phyloP scores from a whole-genome alignment of 1,140 invertebrate species.

The Leguminivora glycinivorella region DNA sequence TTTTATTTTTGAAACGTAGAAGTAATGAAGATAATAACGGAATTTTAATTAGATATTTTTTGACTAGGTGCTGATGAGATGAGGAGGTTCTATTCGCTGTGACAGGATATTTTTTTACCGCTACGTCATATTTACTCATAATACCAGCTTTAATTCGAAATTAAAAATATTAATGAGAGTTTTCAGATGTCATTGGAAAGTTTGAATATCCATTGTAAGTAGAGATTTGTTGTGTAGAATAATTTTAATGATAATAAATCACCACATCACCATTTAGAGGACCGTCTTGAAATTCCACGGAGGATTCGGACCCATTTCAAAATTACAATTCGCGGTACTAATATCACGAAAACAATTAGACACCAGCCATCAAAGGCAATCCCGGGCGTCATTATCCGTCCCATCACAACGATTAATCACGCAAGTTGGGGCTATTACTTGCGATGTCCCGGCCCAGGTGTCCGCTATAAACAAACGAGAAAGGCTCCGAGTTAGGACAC shows the following conservation, averaged over 20 bases:
- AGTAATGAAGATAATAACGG: too few relatives aligned
- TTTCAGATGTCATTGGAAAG: too few relatives aligned
- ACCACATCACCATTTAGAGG: background rate
- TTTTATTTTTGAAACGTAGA: background rate
- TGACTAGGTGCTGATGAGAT: too few relatives aligned
- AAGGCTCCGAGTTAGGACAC: background rate
- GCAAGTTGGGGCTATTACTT: conserved; percentile 19
- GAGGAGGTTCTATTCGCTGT: too few relatives aligned
- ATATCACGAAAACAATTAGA: conserved; percentile 6
- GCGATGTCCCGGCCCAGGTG: conserved; percentile 14
- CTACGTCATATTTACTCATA: too few relatives aligned
- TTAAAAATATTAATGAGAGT: too few relatives aligned
- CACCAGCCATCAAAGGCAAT: background rate
- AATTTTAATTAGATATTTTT: too few relatives aligned
- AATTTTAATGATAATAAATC: too few relatives aligned
- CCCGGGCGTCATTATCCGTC: conserved; percentile 9
- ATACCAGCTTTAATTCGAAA: too few relatives aligned
- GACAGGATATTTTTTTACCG: too few relatives aligned
- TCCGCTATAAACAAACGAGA: conserved; percentile 22
- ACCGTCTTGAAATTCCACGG: background rate
- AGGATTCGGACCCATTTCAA: background rate
- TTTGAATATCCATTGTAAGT: too few relatives aligned
- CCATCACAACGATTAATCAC: conserved; percentile 25
- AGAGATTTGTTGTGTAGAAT: too few relatives aligned
- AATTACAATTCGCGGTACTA: background rate